Conservation (phyloP, 2,113 vertebrate genomes). For the Rutilus rutilus region DNA sequence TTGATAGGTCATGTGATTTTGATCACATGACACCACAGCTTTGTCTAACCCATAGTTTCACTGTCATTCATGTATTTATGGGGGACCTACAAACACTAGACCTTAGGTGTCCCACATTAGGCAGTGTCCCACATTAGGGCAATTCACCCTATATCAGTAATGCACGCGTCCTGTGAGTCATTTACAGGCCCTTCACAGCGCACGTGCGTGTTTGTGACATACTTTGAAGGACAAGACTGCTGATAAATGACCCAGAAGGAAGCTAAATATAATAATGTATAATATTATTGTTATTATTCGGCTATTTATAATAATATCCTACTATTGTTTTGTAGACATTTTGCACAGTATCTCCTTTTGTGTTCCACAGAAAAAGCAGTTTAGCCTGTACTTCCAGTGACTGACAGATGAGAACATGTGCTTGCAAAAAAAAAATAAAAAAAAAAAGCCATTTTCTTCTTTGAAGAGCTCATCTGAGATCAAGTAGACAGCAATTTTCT, state of each 20-base stretch:
- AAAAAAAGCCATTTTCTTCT: background rate
- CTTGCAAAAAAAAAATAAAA: background rate
- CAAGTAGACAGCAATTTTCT: background rate
- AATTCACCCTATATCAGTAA: background rate
- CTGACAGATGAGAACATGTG: background rate
- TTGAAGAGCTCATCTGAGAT: background rate
- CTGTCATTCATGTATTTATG: too few species aligned
- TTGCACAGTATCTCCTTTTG: background rate
- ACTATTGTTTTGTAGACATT: background rate
- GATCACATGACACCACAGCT: too few species aligned
- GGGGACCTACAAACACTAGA: too few species aligned
- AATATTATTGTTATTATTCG: too few species aligned
- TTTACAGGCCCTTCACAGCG: too few species aligned
- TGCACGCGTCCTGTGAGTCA: slow-evolving; percentile 25
- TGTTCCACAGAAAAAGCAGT: background rate
- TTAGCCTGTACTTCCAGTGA: background rate
- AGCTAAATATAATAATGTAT: background rate
- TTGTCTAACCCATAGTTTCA: too few species aligned
- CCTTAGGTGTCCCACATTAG: too few species aligned
- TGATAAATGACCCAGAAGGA: background rate
- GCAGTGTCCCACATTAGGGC: too few species aligned
- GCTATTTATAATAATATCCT: too few species aligned
- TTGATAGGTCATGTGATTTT: too few species aligned
- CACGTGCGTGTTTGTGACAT: background rate
- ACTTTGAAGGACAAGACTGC: background rate